phyloP scores from a whole-genome alignment of 2,888 invertebrate species.

The Lepidochrysops patricia region DNA sequence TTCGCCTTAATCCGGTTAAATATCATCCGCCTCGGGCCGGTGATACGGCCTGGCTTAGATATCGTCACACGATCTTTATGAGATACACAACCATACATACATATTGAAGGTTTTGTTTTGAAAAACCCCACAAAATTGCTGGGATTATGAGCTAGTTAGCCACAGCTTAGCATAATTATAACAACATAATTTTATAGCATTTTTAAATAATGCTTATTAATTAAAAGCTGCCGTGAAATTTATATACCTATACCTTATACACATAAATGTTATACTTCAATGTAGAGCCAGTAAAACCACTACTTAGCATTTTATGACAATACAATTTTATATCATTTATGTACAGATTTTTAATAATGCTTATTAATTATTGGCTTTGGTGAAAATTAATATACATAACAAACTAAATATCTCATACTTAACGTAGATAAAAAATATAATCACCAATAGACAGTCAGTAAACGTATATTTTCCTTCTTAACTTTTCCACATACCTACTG shows the following conservation, averaged over 20 bases:
- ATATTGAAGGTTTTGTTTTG: background rate
- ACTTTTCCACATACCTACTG: background rate
- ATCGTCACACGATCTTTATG: conserved; percentile 11
- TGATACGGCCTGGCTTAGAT: conserved; percentile 8
- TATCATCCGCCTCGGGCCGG: conserved; percentile 4
- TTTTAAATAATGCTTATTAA: no score
- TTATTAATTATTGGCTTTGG: no score
- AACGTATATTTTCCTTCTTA: background rate
- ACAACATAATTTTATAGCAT: no score
- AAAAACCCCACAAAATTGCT: background rate
- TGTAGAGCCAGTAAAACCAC: no score
- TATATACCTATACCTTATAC: no score
- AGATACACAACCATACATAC: background rate
- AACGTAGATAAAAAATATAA: background rate
- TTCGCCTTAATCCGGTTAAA: conserved; percentile 1
- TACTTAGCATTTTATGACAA: no score
- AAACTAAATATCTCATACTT: background rate
- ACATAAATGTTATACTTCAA: no score
- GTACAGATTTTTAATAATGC: no score
- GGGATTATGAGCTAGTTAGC: background rate
- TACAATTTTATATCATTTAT: no score
- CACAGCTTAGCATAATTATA: no score
- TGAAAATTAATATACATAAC: no score
- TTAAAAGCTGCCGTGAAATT: no score
- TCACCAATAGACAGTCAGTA: background rate